A percentile compares a stretch with the other conserved stretches of the same genome.
phyloP scores from a whole-genome alignment of 2,113 vertebrate species.

The Saccopteryx leptura region DNA sequence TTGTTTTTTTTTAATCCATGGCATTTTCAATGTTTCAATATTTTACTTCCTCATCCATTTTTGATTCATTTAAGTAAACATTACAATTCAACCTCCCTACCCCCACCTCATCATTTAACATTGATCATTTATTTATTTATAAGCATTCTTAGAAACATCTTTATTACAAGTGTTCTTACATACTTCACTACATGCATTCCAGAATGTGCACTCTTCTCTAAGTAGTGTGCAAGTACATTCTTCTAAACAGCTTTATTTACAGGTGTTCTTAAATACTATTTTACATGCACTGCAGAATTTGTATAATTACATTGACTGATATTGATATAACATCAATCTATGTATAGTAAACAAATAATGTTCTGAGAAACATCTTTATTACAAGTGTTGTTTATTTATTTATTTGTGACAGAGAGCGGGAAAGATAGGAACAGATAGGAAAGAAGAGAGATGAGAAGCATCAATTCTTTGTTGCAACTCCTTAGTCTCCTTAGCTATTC shows the following conservation, averaged over 20 bases:
- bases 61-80: background rate
- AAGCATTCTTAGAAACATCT: background rate
- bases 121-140: background rate
- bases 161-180: background rate
- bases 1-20: background rate
- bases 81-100: background rate
- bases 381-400: background rate
- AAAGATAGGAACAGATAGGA: too few species aligned
- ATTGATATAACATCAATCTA: background rate
- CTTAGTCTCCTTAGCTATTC: too few species aligned
- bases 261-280: background rate
- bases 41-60: background rate
- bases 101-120: background rate
- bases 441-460: too few species aligned
- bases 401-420: too few species aligned
- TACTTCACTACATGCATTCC: background rate
- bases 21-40: background rate
- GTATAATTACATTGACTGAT: background rate
- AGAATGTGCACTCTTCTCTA: background rate
- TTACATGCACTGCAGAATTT: background rate
- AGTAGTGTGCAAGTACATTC: background rate
- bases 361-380: background rate
- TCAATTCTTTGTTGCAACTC: too few species aligned
- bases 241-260: background rate
- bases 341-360: background rate